phyloP scores from a whole-genome alignment of 2,888 invertebrate genomes.

The Scotopteryx bipunctaria region DNA sequence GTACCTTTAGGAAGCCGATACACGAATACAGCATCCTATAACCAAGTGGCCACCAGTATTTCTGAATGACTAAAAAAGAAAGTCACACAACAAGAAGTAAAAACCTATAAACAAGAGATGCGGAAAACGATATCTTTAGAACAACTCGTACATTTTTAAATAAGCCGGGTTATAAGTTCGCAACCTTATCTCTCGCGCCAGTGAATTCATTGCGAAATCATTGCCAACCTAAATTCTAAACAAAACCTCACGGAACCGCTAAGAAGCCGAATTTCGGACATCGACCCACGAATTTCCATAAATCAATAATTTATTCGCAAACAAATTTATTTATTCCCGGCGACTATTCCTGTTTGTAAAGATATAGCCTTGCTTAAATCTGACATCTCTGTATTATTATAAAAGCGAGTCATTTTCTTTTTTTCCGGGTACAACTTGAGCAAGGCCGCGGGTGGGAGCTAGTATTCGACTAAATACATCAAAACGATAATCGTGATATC shows the following conservation, averaged over 20 bases:
- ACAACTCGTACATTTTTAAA: no score
- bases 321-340: conserved; percentile 45
- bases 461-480: conserved; percentile 3
- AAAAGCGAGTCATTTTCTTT: no score
- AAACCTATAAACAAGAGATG: no score
- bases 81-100: no score
- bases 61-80: no score
- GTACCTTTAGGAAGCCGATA: no score
- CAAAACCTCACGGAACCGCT: conserved; percentile 11
- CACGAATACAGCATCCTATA: no score
- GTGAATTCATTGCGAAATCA: neutral
- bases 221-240: neutral
- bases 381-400: neutral
- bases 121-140: no score
- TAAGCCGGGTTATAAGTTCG: no score
- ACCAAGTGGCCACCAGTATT: no score
- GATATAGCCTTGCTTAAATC: neutral
- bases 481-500: conserved; percentile 1
- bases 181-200: neutral
- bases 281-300: conserved; percentile 50
- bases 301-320: conserved; percentile 53
- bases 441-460: no score
- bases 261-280: conserved; percentile 44
- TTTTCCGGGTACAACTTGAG: no score
- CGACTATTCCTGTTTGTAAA: conserved; percentile 10